Base-by-base conservation (phyloP, 2,113 vertebrate species). In the Halichoerus grypus region DNA sequence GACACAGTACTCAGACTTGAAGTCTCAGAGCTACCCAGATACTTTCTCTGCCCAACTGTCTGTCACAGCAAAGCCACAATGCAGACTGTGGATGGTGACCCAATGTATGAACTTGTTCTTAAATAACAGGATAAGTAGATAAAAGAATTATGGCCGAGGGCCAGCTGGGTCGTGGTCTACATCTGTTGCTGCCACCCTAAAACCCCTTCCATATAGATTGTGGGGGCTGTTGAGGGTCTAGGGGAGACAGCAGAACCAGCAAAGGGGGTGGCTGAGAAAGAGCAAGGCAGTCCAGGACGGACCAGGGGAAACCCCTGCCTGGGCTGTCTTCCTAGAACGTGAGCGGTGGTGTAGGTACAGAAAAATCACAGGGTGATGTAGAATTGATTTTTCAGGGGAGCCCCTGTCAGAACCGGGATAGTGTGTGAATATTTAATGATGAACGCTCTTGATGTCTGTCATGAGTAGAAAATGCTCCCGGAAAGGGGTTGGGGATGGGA, bases 401-500 rank as follows among this genome's bases (percentile, higher is more conserved):
- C 28, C 31, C 59, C 51, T 90, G 12, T 51, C 49, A 49, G 51
- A 93, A 91, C 11, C 39, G 53, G 24, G 1, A 82, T 39, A 36
- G 8, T 57, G 33, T 61, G 5, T 65, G 22, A 49, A 26, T 26
- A 46, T 21, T 55, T 46, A 76, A 10, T 51, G 46, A 53, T 39
- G 42, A 81, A 83, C 5, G 0, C 2, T 88, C 63, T 76, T 42
- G 14, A 84, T 8, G 42, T 83, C 15, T 6, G 42, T 83, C 15
- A 10, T 72, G 74, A 87, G 22, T 63, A 92, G 51, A 82, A 94
- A 61, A 92, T 39, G 39, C 9, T 46, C 13, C 4, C 10, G 3
- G 6, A 2, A 22, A 3, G 13, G 0, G 1, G 14, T 15, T 59
- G 14, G 9, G 18, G 3, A 2, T 3, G 22, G 9, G 15, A 9